Base-by-base conservation (phyloP, 2,888 invertebrate genomes). In the Standfussiana lucernea region DNA sequence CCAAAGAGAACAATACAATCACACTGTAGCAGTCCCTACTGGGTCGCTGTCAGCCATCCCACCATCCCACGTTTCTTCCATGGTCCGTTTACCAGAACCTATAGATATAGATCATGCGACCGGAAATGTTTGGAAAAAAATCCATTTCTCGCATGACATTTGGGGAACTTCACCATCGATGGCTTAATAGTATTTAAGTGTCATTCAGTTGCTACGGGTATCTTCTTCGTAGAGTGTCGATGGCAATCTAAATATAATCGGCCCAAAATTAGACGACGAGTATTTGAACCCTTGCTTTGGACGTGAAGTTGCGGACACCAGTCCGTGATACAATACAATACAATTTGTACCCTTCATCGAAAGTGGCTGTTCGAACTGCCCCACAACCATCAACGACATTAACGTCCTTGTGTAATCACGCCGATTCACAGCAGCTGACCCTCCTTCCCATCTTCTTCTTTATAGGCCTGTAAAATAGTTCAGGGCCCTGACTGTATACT, bases 1-100 rank as follows among this genome's bases (percentile, higher is more conserved):
- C 10, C 8, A 21, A 59, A 53, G 21, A 59, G 56, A 68, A 73
- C 66, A 72, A 87, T 87, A n/a, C n/a, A 82, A 79, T 77, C 75
- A 85, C 79, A 79, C 67, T 79, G 77, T 85, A 59, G 62, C 66
- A 64, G 71, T 74, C 68, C 69, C 67, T 13, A 32, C 37, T 47
- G 73, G 72, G 72, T 67, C 50, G 50, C 72, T 40, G 70, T 35
- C 77, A 61, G 76, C 50, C 1, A 32, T 0, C 28, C 24, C 21
- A 15, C n/a, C 53, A n/a, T 37, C 64, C n/a, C 61, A 56, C 66
- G 59, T 65, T 70, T 79, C 59, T 37, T 32, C 35, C 62, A 65
- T 42, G 40, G 59, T 37, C 35, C 61, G 37, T 8, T 40, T n/a
- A 18, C 13, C 72, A 62, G 47, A 45, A 13, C 21, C 32, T 56